phyloP scores from a whole-genome alignment of 2,888 invertebrate genomes.

The Melieria crassipennis region DNA sequence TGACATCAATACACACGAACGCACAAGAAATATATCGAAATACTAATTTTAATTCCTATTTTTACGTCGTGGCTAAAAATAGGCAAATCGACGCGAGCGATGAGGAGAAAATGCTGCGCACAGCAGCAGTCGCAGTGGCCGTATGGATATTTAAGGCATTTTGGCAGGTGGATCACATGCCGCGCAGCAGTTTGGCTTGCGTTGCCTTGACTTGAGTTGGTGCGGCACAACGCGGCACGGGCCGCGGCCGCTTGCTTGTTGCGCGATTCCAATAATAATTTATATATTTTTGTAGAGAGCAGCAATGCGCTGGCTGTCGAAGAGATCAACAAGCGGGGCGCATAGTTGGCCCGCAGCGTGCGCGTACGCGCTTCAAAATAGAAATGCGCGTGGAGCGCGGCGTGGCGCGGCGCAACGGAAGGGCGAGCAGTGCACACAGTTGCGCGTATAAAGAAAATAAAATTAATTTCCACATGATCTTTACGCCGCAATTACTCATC shows the following conservation, averaged over 20 bases:
- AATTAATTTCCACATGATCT: conserved; percentile 39
- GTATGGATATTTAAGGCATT: conserved; percentile 19
- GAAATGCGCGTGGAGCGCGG: background rate
- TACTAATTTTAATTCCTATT: too few relatives aligned
- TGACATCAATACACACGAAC: too few relatives aligned
- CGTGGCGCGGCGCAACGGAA: background rate
- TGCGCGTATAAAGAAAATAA: conserved; percentile 22
- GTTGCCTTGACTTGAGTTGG: background rate
- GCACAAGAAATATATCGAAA: too few relatives aligned
- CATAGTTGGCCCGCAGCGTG: background rate
- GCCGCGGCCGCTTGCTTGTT: conserved; percentile 6
- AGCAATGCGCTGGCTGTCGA: background rate
- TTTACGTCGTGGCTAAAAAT: too few relatives aligned
- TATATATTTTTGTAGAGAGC: conserved; percentile 19
- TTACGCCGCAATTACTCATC: conserved; percentile 38
- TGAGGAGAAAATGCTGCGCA: background rate
- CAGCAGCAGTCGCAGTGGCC: background rate
- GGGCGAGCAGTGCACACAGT: conserved; percentile 21
- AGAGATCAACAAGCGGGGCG: background rate
- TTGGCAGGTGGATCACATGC: conserved; percentile 32
- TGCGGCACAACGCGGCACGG: background rate
- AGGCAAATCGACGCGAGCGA: too few relatives aligned
- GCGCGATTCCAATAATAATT: conserved; percentile 31
- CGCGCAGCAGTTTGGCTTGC: background rate
- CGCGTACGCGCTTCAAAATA: background rate